A percentile compares a stretch with the other conserved stretches of the same genome.
Evolutionary conservation across 2,113 vertebrate species (phyloP).

Genomic region (Ctenodactylus gundi): DNA sequence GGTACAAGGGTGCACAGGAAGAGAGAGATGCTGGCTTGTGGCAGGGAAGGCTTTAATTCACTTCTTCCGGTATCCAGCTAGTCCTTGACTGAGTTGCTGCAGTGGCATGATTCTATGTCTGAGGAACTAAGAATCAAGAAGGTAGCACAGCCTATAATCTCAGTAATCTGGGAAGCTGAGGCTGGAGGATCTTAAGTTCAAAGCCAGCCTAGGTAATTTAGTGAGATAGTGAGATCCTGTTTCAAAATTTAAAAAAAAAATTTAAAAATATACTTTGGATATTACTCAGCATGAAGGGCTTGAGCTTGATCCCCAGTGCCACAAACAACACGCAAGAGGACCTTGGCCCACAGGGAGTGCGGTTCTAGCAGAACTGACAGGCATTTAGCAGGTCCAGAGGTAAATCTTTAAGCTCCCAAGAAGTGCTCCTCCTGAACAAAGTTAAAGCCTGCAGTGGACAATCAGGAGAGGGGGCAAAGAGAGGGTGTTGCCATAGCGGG

Average conservation of each 20-base stretch:
- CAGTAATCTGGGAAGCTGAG: too few relatives aligned
- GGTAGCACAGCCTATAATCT: too few relatives aligned
- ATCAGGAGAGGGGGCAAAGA: accelerated
- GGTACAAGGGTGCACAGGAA: accelerated
- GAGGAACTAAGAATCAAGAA: background rate
- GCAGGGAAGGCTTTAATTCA: background rate
- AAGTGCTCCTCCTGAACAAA: background rate
- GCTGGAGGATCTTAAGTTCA: too few relatives aligned
- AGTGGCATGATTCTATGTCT: accelerated
- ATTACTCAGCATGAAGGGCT: too few relatives aligned
- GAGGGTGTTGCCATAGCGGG: accelerated
- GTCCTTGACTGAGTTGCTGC: too few relatives aligned
- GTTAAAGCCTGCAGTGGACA: accelerated
- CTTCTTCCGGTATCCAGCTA: background rate
- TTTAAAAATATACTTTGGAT: too few relatives aligned
- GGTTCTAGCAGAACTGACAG: background rate
- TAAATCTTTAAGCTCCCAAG: background rate
- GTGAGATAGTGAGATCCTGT: too few relatives aligned
- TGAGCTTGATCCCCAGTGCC: too few relatives aligned
- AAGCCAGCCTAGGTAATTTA: too few relatives aligned
- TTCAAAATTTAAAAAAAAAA: too few relatives aligned
- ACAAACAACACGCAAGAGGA: background rate
- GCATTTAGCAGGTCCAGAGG: background rate
- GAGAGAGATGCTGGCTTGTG: accelerated
- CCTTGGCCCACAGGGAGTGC: background rate